These are phyloP conservation scores for Aelia acuminata DNA, from an alignment of 2,888 invertebrate genomes.

Conservation along the genomic window DNA sequence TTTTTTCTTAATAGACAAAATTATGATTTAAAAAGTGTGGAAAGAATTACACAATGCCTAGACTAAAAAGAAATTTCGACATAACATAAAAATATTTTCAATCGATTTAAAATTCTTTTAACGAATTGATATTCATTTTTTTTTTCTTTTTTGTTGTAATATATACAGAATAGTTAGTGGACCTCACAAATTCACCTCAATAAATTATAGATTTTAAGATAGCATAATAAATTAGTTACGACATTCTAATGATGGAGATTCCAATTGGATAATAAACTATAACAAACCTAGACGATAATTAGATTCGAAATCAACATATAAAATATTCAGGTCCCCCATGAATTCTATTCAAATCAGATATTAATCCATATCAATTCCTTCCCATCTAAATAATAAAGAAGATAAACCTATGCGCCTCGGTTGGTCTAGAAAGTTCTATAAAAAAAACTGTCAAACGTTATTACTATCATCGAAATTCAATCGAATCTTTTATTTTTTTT, in stretches of 20 bases:
- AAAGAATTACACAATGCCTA: neutral
- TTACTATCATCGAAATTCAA: neutral
- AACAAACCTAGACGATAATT: neutral
- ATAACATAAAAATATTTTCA: neutral
- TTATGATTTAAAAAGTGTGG: too few species aligned
- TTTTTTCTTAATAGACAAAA: too few species aligned
- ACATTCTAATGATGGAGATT: neutral
- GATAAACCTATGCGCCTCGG: neutral
- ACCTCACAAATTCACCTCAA: neutral
- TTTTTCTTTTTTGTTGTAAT: too few species aligned
- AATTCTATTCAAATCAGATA: conserved; percentile 2
- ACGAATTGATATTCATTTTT: neutral
- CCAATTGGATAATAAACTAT: too few species aligned
- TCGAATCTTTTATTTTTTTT: too few species aligned
- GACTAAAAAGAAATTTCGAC: neutral
- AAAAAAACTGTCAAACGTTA: neutral
- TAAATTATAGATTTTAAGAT: neutral
- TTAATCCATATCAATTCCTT: neutral
- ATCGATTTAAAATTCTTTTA: neutral
- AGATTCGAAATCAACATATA: neutral
- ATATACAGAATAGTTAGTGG: neutral
- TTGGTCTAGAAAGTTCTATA: neutral
- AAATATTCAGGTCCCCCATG: neutral
- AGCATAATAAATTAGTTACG: neutral
- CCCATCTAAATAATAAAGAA: neutral